These are phyloP conservation scores for Bagarius yarrelli DNA, from an alignment of 2,113 vertebrate species.

Conservation along the genomic window DNA sequence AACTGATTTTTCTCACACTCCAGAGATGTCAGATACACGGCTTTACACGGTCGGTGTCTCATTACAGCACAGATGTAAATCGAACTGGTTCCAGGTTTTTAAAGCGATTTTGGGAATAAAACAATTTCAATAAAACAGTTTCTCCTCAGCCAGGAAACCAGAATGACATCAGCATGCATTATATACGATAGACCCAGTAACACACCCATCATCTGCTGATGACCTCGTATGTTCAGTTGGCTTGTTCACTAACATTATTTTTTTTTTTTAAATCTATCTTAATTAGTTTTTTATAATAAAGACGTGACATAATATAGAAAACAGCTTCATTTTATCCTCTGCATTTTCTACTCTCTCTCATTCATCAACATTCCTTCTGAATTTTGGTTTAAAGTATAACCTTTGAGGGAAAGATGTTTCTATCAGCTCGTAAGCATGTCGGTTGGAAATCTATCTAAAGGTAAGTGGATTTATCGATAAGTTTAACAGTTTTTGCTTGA, in stretches of 20 bases:
- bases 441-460: too few relatives aligned
- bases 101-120: slow-evolving; percentile 6
- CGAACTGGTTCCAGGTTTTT: slow-evolving; percentile 6
- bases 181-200: neutral
- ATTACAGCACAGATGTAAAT: slow-evolving; percentile 13
- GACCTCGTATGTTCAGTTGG: neutral
- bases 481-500: slow-evolving; percentile 30
- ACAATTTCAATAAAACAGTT: slow-evolving; percentile 28
- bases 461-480: neutral
- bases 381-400: neutral
- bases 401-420: too few relatives aligned
- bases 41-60: neutral
- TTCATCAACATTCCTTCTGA: neutral
- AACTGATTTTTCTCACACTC: neutral
- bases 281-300: neutral
- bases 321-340: neutral
- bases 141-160: neutral
- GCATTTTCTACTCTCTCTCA: neutral
- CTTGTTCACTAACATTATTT: neutral
- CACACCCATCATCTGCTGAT: slow-evolving; percentile 14
- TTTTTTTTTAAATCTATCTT: neutral
- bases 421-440: too few relatives aligned
- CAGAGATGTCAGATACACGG: slow-evolving; percentile 10
- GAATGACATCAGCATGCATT: slow-evolving; percentile 7
- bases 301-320: neutral